A percentile compares a stretch with the other conserved stretches of the same genome.
Conservation (phyloP, 2,113 vertebrate genomes). For the Epinephelus lanceolatus region DNA sequence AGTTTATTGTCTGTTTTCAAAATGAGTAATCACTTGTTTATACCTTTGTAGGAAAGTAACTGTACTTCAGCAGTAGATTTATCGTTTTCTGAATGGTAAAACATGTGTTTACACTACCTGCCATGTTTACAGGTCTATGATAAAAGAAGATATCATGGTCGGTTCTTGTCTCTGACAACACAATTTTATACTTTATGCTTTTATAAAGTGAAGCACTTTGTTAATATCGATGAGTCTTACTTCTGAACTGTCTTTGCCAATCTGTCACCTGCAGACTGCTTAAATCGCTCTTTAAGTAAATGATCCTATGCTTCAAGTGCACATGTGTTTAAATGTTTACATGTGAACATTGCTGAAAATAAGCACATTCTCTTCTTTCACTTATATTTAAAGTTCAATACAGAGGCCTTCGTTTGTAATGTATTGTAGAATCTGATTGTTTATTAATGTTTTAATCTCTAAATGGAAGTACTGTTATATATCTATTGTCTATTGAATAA, state of each 20-base stretch:
- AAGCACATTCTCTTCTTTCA: conserved; percentile 77
- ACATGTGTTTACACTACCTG: conserved; percentile 77
- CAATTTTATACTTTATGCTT: conserved; percentile 78
- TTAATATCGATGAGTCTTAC: conserved; percentile 81
- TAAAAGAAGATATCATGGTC: conserved; percentile 52
- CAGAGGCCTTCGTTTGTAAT: conserved; percentile 78
- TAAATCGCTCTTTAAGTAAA: conserved; percentile 61
- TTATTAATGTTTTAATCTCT: conserved; percentile 61
- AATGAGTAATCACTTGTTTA: conserved; percentile 55
- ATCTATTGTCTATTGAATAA: conserved; percentile 53
- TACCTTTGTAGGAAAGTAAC: conserved; percentile 57
- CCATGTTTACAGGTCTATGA: conserved; percentile 79
- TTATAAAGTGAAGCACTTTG: conserved; percentile 83
- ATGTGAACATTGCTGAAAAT: conserved; percentile 80
- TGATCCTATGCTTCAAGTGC: conserved; percentile 70
- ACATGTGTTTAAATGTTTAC: conserved; percentile 84
- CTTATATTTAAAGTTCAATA: conserved; percentile 68
- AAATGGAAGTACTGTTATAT: conserved; percentile 59
- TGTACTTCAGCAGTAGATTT: conserved; percentile 51
- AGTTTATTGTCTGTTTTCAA: conserved; percentile 57
- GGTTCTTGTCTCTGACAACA: conserved; percentile 74
- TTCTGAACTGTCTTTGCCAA: conserved; percentile 73
- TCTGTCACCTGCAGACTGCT: conserved; percentile 64
- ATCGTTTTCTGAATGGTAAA: conserved; percentile 62
- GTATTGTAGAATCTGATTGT: conserved; percentile 51